phyloP scores from a whole-genome alignment of 1,140 invertebrate species.

The Drosophila kurseongensis region DNA sequence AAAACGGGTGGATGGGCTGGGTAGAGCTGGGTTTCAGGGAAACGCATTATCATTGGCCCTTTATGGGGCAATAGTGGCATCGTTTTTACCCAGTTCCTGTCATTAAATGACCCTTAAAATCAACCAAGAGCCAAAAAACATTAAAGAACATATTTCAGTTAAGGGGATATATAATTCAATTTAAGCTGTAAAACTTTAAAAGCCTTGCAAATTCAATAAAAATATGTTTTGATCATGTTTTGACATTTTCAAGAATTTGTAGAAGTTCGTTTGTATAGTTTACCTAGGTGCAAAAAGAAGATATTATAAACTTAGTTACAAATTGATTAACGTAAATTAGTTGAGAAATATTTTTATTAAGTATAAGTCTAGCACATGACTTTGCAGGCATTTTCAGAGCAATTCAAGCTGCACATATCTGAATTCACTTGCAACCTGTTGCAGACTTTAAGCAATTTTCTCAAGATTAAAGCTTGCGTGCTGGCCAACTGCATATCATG shows the following conservation, averaged over 20 bases:
- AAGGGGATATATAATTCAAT: neutral
- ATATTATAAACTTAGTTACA: neutral
- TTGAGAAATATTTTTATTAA: neutral
- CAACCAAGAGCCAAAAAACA: conserved; percentile 1
- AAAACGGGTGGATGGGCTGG: neutral
- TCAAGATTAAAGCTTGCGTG: conserved; percentile 49
- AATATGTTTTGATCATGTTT: neutral
- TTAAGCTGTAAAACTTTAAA: neutral
- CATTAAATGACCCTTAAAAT: conserved; percentile 67
- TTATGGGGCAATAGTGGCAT: conserved; percentile 29
- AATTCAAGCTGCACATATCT: conserved; percentile 1
- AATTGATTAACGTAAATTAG: conserved; percentile 15
- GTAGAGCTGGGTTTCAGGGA: neutral
- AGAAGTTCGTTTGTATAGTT: too few relatives aligned
- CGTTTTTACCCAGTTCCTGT: conserved; percentile 13
- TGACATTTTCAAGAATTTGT: neutral
- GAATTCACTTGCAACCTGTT: conserved; percentile 51
- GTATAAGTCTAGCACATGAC: too few relatives aligned
- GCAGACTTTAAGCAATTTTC: conserved; percentile 29
- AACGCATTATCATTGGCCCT: conserved; percentile 65
- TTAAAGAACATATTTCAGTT: conserved; percentile 8
- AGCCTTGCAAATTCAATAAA: neutral
- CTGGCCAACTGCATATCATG: conserved; percentile 49
- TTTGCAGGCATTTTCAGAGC: conserved; percentile 1
- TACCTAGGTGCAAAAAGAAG: neutral